A percentile compares a stretch with the other conserved stretches of the same genome.
These are phyloP conservation scores for Ridgeia piscesae DNA, from an alignment of 1,140 invertebrate species.

Conservation along the genomic window DNA sequence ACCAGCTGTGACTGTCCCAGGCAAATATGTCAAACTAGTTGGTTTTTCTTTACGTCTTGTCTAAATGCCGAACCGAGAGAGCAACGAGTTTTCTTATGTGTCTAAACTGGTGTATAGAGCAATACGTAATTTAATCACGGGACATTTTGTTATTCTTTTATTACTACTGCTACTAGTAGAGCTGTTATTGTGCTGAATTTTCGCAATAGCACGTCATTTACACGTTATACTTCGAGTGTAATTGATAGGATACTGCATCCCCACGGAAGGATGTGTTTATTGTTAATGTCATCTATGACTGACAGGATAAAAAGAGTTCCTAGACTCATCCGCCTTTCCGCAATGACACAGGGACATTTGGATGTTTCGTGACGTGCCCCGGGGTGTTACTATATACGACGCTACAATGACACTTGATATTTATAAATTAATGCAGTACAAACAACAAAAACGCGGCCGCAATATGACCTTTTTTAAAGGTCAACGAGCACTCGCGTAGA, in stretches of 20 bases:
- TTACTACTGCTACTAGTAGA: too few species aligned
- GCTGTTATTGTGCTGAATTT: neutral
- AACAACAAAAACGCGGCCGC: too few species aligned
- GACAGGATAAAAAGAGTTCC: neutral
- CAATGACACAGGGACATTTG: neutral
- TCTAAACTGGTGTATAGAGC: too few species aligned
- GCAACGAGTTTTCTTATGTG: too few species aligned
- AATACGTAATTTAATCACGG: too few species aligned
- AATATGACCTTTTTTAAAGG: neutral
- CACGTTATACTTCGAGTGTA: neutral
- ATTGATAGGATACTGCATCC: neutral
- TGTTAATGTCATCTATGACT: neutral
- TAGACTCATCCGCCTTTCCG: neutral
- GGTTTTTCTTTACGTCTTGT: too few species aligned
- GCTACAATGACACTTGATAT: too few species aligned
- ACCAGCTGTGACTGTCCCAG: neutral
- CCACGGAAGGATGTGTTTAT: neutral
- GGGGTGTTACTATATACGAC: too few species aligned
- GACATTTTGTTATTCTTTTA: too few species aligned
- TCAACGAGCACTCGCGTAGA: neutral
- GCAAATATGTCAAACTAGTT: too few species aligned
- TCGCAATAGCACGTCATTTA: neutral
- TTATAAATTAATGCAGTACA: neutral
- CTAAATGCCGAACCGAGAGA: too few species aligned
- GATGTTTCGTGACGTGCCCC: neutral